Evolutionary conservation across 2,113 vertebrate species (phyloP), one percentile per base, ranked within the genome.

Genomic region (Phyllostomus hastatus): DNA sequence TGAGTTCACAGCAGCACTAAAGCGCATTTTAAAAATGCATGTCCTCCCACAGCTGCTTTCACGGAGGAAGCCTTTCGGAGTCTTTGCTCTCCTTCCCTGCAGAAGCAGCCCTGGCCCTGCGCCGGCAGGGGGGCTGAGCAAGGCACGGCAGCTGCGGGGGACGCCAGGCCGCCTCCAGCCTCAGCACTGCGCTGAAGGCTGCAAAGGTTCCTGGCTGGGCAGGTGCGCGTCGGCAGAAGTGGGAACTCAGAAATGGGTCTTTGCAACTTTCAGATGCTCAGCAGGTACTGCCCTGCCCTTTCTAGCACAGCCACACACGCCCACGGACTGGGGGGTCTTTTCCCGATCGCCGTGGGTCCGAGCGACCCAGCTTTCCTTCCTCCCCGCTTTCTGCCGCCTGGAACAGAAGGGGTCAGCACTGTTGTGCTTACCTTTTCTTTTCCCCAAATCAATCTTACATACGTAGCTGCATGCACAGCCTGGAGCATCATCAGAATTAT

Each of bases 401-500:
- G 76, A 6, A n/a, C 2, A 84, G 46, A 66, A 61, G 92, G 52
- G 41, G 16, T 19, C 59, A 95, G 93, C 57, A 92, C 50, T 2
- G 1, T 88, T 95, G 93, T 82, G 46, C 83, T 97, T 96, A 96
- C 75, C 92, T 96, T 85, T 66, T 31, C 48, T 88, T 95, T 86
- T 59, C 70, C 24, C 17, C 4, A 96, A 84, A 95, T 64, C 95
- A 90, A 69, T 96, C 12, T 31, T 48, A 86, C 97, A 82, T 17
- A 2, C 95, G 10, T 86, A 93, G 72, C 95, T 91, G 17, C 57
- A 84, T 48, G 88, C 31, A 95, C 83, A 95, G 88, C 95, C 96
- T 86, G 10, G 2, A 97, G 96, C 92, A 88, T 89, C 95, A 54
- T 90, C 67, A 97, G 97, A 97, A 98, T 98, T 96, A 97, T 57